phyloP scores from a whole-genome alignment of 2,113 vertebrate genomes.

The Garra rufa region DNA sequence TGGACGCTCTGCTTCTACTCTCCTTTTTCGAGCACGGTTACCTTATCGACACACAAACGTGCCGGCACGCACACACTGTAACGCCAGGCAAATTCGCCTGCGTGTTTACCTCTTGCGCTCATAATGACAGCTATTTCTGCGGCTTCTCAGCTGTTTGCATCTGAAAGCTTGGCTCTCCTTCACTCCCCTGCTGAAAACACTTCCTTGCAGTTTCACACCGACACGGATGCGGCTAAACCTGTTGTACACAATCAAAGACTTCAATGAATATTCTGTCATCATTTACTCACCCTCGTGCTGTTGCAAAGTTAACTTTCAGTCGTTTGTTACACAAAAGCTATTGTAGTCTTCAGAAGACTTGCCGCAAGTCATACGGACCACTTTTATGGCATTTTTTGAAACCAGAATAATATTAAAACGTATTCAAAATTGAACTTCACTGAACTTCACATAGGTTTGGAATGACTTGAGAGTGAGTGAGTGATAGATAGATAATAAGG shows the following conservation, averaged over 20 bases:
- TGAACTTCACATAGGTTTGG: background rate
- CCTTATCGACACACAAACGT: conserved; percentile 42
- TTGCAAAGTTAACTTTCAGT: background rate
- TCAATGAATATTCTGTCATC: background rate
- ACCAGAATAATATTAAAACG: background rate
- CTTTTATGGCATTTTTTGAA: background rate
- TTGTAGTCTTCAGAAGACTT: background rate
- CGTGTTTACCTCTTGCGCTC: conserved; percentile 68
- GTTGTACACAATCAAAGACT: background rate
- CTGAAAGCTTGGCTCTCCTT: conserved; percentile 65
- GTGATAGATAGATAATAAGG: too few relatives aligned
- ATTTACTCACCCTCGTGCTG: background rate
- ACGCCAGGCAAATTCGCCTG: conserved; percentile 45
- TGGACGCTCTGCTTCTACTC: conserved; percentile 76
- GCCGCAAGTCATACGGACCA: background rate
- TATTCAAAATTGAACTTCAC: background rate
- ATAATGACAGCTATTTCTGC: conserved; percentile 74
- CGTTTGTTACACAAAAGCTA: background rate
- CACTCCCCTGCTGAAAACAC: conserved; percentile 58
- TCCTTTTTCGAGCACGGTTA: conserved; percentile 38
- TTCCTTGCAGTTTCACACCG: conserved; percentile 70
- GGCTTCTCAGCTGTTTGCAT: conserved; percentile 74
- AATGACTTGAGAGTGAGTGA: too few relatives aligned
- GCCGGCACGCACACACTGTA: conserved; percentile 15
- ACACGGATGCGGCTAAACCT: conserved; percentile 66